Evolutionary conservation across 1,140 invertebrate genomes (phyloP).

Genomic region (Metopolophium dirhodum): DNA sequence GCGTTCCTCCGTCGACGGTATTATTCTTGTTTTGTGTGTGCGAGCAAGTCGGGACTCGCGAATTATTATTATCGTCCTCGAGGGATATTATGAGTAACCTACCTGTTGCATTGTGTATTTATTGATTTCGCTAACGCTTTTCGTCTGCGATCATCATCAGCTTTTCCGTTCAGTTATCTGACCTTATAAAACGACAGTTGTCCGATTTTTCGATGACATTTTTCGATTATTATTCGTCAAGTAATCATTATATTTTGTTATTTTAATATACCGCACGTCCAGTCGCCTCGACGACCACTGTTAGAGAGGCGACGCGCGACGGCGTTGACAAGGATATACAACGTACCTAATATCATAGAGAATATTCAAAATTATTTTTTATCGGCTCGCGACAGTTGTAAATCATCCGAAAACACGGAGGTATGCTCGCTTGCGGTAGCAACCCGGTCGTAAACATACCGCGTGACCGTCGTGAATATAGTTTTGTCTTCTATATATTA

Average conservation of each 20-base stretch:
- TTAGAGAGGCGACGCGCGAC: neutral
- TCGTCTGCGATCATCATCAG: too few relatives aligned
- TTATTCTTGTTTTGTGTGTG: too few relatives aligned
- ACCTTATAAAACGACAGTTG: too few relatives aligned
- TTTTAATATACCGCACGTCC: neutral
- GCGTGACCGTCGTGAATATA: conserved; percentile 14
- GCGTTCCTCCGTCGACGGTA: neutral
- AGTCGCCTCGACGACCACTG: neutral
- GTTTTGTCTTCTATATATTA: neutral
- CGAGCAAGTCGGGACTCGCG: too few relatives aligned
- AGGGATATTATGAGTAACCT: too few relatives aligned
- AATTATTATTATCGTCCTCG: too few relatives aligned
- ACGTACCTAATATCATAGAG: neutral
- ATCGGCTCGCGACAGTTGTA: conserved; percentile 14
- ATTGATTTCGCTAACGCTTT: too few relatives aligned
- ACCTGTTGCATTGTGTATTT: too few relatives aligned
- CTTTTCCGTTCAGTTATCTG: too few relatives aligned
- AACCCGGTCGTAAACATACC: conserved; percentile 50
- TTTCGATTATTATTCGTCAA: too few relatives aligned
- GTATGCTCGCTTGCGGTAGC: conserved; percentile 55
- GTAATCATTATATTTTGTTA: too few relatives aligned
- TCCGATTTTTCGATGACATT: too few relatives aligned
- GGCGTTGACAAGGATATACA: neutral
- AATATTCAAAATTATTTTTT: conserved; percentile 40
- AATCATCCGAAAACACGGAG: conserved; percentile 48